Evolutionary conservation across 2,113 vertebrate genomes (phyloP).

Genomic region (Poeciliopsis prolifica): DNA sequence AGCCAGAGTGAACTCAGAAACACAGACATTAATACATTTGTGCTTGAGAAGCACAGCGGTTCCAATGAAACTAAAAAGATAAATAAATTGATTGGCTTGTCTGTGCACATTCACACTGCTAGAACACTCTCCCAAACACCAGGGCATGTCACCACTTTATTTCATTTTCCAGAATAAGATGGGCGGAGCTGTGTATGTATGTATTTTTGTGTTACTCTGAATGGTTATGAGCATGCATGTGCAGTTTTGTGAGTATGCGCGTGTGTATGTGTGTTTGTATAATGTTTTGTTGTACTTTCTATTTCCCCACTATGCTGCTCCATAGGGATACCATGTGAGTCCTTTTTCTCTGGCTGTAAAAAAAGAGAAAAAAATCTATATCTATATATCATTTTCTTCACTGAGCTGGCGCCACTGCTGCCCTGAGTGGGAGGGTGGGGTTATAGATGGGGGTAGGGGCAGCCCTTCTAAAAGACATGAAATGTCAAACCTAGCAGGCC

Average conservation of each 20-base stretch:
- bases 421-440: conserved; percentile 54
- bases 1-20: conserved; percentile 22
- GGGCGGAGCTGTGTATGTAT: conserved; percentile 35
- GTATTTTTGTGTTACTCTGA: conserved; percentile 36
- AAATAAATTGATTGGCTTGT: neutral
- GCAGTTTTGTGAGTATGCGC: conserved; percentile 18
- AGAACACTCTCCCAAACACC: conserved; percentile 33
- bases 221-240: conserved; percentile 59
- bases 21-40: neutral
- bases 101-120: neutral
- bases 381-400: conserved; percentile 70
- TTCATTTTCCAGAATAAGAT: conserved; percentile 45
- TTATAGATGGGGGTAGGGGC: conserved; percentile 27
- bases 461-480: conserved; percentile 40
- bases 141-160: conserved; percentile 56
- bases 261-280: conserved; percentile 73
- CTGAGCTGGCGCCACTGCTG: conserved; percentile 82
- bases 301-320: conserved; percentile 89
- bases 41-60: neutral
- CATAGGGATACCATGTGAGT: conserved; percentile 96
- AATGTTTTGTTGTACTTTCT: conserved; percentile 86
- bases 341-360: conserved; percentile 79
- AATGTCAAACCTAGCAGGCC: conserved; percentile 22
- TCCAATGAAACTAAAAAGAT: neutral
- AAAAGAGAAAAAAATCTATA: conserved; percentile 47